Base-by-base conservation (phyloP, 2,888 invertebrate genomes). In the Germaria angustata region DNA sequence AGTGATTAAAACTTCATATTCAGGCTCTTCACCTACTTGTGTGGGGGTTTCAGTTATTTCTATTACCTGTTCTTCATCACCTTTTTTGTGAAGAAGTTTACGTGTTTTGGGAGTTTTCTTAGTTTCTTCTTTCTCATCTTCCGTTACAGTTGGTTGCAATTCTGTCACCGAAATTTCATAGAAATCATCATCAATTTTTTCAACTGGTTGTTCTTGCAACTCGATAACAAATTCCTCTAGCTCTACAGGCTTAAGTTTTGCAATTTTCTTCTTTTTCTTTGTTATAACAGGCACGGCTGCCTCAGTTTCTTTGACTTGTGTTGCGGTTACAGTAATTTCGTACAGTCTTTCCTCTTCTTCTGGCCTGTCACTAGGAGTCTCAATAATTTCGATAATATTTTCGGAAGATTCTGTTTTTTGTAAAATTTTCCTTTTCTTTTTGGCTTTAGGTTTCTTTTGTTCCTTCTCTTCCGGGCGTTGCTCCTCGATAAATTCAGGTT, bases 1-100 rank as follows among this genome's bases (percentile, higher is more conserved):
- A 34, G 88, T 89, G 3, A 92, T 88, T 28, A 89, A 87, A 20
- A 93, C 90, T 81, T 92, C 91, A 83, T 90, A 91, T 79, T 92
- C 85, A 49, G 92, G 91, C 85, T 88, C 88, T 32, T 90, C 90
- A 49, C 88, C 91, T 72, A 88, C 91, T 84, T 89, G 89, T 2
- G 22, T 8, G 72, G 89, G 85, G 44, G 88, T 86, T 81, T 89
- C 92, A 13, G 90, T 86, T 73, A 92, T 90, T 87, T 92, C 91
- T 13, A 92, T 88, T 4, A 91, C 86, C 84, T 92, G 91, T 85
- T 92, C 90, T 84, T 90, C 88, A 41, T 90, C 88, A 81, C 92
- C 92, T 22, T 91, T 92, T 81, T 89, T 87, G 66, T 89, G 89
- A 3, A 84, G 80, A 81, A 92, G 87, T 76, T 88, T 87, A n/a